A percentile compares a stretch with the other conserved stretches of the same genome.
Evolutionary conservation across 2,888 invertebrate species (phyloP).

Genomic region (Dinocampus coccinellae): DNA sequence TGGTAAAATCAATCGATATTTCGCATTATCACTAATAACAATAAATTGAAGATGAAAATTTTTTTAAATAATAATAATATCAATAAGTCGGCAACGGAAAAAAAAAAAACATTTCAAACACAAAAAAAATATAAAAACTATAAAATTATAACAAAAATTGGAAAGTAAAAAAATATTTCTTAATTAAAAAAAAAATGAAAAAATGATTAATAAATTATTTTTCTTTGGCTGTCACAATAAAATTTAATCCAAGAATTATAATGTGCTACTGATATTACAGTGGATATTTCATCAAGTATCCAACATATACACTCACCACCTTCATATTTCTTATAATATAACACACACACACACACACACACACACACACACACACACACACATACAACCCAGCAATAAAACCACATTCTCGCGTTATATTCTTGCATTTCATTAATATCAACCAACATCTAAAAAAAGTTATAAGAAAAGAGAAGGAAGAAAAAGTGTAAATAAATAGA

Average conservation of each 20-base stretch:
- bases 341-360: too few species aligned
- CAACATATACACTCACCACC: neutral
- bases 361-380: too few species aligned
- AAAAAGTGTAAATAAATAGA: neutral
- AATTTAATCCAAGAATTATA: too few species aligned
- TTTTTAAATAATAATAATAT: too few species aligned
- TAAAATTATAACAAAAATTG: too few species aligned
- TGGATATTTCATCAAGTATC: neutral
- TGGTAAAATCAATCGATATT: slow-evolving; percentile 23
- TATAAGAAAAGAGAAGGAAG: neutral
- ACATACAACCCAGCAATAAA: neutral
- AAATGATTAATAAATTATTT: neutral
- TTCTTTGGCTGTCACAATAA: neutral
- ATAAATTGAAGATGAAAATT: neutral
- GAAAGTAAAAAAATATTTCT: too few species aligned
- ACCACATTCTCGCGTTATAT: neutral
- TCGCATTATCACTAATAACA: neutral
- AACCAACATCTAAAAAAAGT: neutral
- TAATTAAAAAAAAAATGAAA: too few species aligned
- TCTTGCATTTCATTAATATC: slow-evolving; percentile 3
- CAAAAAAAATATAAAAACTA: too few species aligned
- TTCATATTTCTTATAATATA: neutral
- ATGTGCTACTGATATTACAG: too few species aligned
- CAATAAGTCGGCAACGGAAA: neutral
- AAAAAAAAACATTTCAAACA: neutral